phyloP scores from a whole-genome alignment of 2,888 invertebrate species.

The Lissocephala sabroskyi region DNA sequence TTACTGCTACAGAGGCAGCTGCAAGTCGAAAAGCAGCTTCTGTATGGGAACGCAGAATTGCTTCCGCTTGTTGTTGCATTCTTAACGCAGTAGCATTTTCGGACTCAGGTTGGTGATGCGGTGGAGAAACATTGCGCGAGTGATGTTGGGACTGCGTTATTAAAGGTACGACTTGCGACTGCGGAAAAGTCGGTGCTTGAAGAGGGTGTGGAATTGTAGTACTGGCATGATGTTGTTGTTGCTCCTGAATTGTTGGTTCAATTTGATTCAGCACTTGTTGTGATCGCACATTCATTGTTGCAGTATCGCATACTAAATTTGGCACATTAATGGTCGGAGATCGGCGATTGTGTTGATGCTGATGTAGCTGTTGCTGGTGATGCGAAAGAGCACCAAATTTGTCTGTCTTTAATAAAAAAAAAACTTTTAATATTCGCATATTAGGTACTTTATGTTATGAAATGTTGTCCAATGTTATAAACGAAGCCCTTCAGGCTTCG shows the following conservation, averaged over 20 bases:
- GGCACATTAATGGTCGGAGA: slow-evolving; percentile 43
- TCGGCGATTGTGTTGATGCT: no score
- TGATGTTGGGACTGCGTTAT: slow-evolving; percentile 36
- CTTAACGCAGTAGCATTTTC: slow-evolving; percentile 73
- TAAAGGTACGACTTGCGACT: slow-evolving; percentile 24
- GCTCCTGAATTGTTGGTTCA: slow-evolving; percentile 42
- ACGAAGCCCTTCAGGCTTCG: no score
- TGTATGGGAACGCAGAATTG: slow-evolving; percentile 86
- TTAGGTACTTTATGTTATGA: background rate
- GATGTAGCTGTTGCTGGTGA: slow-evolving; percentile 23
- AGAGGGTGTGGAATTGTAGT: slow-evolving; percentile 17
- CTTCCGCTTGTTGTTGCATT: slow-evolving; percentile 88
- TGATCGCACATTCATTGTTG: slow-evolving; percentile 77
- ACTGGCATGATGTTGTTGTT: slow-evolving; percentile 19
- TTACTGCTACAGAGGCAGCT: slow-evolving; percentile 81
- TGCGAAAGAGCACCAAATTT: no score
- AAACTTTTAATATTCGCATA: background rate
- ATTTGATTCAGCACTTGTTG: slow-evolving; percentile 22
- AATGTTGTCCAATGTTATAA: no score
- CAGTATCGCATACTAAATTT: slow-evolving; percentile 59
- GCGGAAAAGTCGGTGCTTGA: slow-evolving; percentile 35
- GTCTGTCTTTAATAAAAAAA: slow-evolving; percentile 7
- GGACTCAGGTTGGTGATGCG: slow-evolving; percentile 68
- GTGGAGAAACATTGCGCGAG: slow-evolving; percentile 59
- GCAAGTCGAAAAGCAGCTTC: slow-evolving; percentile 88